Conservation (phyloP, 2,888 invertebrate genomes). For the Prosapia bicincta region DNA sequence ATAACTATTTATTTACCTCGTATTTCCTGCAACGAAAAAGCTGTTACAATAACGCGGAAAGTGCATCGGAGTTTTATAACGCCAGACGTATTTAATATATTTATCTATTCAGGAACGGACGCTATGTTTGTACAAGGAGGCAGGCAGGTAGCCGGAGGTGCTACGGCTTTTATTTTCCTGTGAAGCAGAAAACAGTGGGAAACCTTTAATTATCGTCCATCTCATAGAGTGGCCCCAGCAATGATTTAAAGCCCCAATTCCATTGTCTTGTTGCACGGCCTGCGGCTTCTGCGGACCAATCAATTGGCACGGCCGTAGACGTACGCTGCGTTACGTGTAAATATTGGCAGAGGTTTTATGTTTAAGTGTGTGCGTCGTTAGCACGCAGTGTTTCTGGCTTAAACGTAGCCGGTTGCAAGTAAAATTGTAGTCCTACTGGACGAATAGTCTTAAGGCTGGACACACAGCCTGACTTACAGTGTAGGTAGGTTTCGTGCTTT, state of each 20-base stretch:
- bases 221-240: slow-evolving; percentile 18
- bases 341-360: neutral
- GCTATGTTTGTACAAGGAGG: neutral
- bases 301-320: neutral
- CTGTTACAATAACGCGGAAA: no score
- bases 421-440: no score
- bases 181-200: slow-evolving; percentile 22
- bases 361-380: neutral
- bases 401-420: no score
- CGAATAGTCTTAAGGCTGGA: no score
- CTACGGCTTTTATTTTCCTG: slow-evolving; percentile 25
- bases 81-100: no score
- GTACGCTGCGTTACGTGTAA: neutral
- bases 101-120: neutral
- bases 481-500: no score
- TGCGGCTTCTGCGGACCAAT: neutral
- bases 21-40: no score
- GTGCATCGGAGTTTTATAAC: no score
- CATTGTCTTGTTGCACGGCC: slow-evolving; percentile 20
- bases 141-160: neutral
- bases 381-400: no score
- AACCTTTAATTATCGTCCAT: slow-evolving; percentile 29
- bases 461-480: no score
- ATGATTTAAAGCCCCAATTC: slow-evolving; percentile 29
- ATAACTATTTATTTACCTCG: no score